These are phyloP conservation scores for Vicugna pacos DNA, from an alignment of 2,113 vertebrate genomes.

Conservation along the genomic window DNA sequence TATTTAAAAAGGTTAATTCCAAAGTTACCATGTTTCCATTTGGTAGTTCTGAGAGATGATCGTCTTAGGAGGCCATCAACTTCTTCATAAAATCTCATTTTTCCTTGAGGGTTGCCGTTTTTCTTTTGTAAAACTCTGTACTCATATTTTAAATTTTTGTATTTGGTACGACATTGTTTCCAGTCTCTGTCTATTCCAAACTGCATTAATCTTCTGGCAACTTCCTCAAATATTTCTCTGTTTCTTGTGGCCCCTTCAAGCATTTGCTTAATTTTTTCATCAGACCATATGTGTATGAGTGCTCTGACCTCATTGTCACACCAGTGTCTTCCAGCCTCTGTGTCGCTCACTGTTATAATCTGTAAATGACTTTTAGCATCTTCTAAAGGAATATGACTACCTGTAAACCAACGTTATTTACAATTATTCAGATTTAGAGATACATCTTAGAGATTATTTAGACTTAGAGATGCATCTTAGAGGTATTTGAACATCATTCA, in stretches of 20 bases:
- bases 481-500: constrained; percentile 25
- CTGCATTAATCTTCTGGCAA: constrained; percentile 90
- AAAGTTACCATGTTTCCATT: constrained; percentile 70
- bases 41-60: constrained; percentile 69
- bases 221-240: constrained; percentile 94
- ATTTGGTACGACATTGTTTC: constrained; percentile 94
- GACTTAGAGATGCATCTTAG: background rate
- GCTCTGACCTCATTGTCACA: constrained; percentile 93
- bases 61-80: constrained; percentile 90
- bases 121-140: constrained; percentile 92
- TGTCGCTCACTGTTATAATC: constrained; percentile 89
- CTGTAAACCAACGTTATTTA: constrained; percentile 61
- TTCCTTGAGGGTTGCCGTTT: constrained; percentile 88
- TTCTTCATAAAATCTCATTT: constrained; percentile 94
- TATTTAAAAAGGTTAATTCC: background rate
- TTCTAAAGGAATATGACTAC: constrained; percentile 78
- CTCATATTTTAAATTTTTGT: constrained; percentile 95
- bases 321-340: constrained; percentile 91
- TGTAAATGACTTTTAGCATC: constrained; percentile 87
- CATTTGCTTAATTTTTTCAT: constrained; percentile 91
- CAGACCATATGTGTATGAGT: constrained; percentile 91
- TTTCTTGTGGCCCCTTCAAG: constrained; percentile 93
- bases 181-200: constrained; percentile 93
- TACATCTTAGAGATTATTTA: background rate
- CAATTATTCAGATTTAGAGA: background rate